A percentile compares a stretch with the other conserved stretches of the same genome.
These are phyloP conservation scores for Peromyscus eremicus DNA, from an alignment of 2,797 vertebrate species.

Conservation along the genomic window DNA sequence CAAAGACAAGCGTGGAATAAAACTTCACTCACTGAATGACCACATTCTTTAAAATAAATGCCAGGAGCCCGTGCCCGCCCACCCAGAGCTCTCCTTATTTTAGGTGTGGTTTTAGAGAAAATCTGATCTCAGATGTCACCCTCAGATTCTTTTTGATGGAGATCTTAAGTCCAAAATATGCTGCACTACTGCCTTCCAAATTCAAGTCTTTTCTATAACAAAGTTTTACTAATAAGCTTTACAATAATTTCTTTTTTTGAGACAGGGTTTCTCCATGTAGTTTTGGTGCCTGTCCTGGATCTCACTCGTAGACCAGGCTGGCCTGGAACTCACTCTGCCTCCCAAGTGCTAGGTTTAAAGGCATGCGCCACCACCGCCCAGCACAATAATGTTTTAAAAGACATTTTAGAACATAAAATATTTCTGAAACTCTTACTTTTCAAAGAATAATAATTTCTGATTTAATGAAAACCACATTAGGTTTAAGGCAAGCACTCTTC, in stretches of 20 bases:
- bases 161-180: neutral
- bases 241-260: too few relatives aligned
- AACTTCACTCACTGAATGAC: neutral
- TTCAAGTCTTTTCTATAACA: neutral
- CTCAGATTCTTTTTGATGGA: neutral
- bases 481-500: neutral
- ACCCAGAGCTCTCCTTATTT: neutral
- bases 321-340: too few relatives aligned
- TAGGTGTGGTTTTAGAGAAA: neutral
- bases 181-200: neutral
- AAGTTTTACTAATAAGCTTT: neutral
- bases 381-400: neutral
- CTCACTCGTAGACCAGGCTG: too few relatives aligned
- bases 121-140: neutral
- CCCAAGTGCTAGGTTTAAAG: too few relatives aligned
- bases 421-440: constrained; percentile 17
- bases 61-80: neutral
- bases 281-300: too few relatives aligned
- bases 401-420: neutral
- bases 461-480: neutral
- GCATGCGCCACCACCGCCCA: too few relatives aligned
- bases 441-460: constrained; percentile 7
- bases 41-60: neutral
- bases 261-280: too few relatives aligned
- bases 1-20: constrained; percentile 1